Evolutionary conservation across 2,888 invertebrate genomes (phyloP), one percentile per base, ranked within the genome.

Genomic region (Trachelus iudaicus): DNA sequence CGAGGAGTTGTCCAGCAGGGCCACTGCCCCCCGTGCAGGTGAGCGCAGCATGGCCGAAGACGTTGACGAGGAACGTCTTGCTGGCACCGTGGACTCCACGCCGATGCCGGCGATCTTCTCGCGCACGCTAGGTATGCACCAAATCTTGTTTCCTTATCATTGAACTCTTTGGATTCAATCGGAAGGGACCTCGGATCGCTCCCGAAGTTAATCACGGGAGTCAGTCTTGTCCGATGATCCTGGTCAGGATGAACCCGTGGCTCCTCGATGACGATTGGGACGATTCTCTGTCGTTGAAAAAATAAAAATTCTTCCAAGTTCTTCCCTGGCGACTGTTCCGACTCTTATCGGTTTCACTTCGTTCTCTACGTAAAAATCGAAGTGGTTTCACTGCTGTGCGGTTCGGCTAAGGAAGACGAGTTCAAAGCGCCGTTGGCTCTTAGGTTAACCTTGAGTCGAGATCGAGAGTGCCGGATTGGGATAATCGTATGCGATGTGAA

Each of bases 81-180:
- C 77, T 79, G 81, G 77, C 75, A 79, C 79, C 76, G 80, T 79
- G 34, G 81, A 81, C 89, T 86, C 91, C 90, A 85, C 92, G 89
- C 91, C 90, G 92, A 89, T 90, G 83, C 79, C 85, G 88, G 85
- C 86, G 85, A 86, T 79, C 83, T 85, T 87, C 81, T 86, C 85
- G 87, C 88, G 88, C 83, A 86, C 88, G 82, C 88, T 87, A 81
- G 86, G 86, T 88, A 87, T 84, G 85, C 88, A 88, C 87, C 88
- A 87, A 87, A 88, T 88, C 85, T 87, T 88, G 87, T 83, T 84
- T 79, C 81, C 77, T 85, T 86, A 80, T 83, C 87, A 88, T 87
- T 78, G 85, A 87, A 87, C 84, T 81, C 56, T 56, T 56, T 56
- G 56, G 9, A 2, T 23, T 56, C 23, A 56, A 56, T 23, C 56